phyloP scores from a whole-genome alignment of 2,888 invertebrate genomes.

The Coecobrya sp. region DNA sequence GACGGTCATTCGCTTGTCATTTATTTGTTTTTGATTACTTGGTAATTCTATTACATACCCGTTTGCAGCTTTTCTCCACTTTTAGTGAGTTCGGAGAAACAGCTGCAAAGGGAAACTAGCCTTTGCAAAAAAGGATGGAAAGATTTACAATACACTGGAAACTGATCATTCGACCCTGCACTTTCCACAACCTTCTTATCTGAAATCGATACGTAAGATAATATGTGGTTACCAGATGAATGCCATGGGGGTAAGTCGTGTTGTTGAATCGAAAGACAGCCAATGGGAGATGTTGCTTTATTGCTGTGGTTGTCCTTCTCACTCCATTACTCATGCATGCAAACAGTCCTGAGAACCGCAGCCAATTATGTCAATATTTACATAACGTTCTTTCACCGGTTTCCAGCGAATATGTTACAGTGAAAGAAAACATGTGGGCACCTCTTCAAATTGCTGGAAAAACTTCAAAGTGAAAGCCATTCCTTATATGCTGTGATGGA shows the following conservation, averaged over 20 bases:
- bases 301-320: background rate
- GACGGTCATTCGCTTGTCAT: slow-evolving; percentile 9
- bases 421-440: background rate
- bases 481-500: no score
- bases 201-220: background rate
- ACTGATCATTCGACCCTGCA: background rate
- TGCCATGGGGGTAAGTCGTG: background rate
- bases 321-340: background rate
- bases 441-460: background rate
- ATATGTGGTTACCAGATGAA: background rate
- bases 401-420: background rate
- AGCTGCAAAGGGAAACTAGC: background rate
- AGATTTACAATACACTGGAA: background rate
- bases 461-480: no score
- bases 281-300: background rate
- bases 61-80: background rate
- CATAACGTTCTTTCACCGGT: background rate
- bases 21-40: slow-evolving; percentile 15
- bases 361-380: slow-evolving; percentile 5
- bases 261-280: background rate
- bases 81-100: background rate
- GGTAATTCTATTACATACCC: background rate
- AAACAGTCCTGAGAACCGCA: background rate
- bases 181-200: background rate
- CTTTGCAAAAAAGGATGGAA: background rate